Percentiles rank a stretch among this genome's conserved stretches.
phyloP scores from a whole-genome alignment of 2,888 invertebrate genomes.

The Corbicula japonica region DNA sequence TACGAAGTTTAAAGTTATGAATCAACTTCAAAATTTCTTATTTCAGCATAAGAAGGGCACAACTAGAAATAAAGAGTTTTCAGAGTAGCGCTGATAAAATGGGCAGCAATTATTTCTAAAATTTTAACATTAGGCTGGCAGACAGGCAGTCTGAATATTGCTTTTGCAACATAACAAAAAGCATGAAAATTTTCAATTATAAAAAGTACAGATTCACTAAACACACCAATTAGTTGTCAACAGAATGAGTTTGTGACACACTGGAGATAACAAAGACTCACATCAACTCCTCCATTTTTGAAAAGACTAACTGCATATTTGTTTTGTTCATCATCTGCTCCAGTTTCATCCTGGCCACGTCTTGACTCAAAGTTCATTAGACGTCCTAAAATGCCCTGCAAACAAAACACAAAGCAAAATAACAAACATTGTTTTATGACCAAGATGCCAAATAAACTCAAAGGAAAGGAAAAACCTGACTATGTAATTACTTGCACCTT shows the following conservation, averaged over 20 bases:
- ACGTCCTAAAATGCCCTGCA: constrained; percentile 76
- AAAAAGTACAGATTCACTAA: not conserved
- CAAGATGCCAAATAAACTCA: too few species aligned
- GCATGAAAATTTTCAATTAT: not conserved
- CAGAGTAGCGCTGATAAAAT: not conserved
- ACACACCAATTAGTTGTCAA: not conserved
- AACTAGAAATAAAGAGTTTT: too few species aligned
- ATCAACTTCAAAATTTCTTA: too few species aligned
- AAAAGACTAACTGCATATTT: constrained; percentile 82
- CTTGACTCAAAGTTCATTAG: constrained; percentile 84
- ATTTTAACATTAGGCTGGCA: not conserved
- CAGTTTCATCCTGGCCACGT: constrained; percentile 78
- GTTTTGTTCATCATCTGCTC: constrained; percentile 81
- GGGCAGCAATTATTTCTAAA: not conserved
- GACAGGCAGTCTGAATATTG: too few species aligned
- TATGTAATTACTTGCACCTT: too few species aligned
- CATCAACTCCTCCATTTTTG: constrained; percentile 83
- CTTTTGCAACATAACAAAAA: too few species aligned
- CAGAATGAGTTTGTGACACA: not conserved
- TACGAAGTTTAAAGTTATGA: too few species aligned
- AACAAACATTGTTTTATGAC: too few species aligned
- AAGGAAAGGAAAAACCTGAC: too few species aligned
- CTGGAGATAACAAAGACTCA: constrained; percentile 52
- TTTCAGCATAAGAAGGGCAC: too few species aligned
- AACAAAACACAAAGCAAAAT: too few species aligned